phyloP scores from a whole-genome alignment of 2,888 invertebrate species.

The Amphimallon solstitiale region DNA sequence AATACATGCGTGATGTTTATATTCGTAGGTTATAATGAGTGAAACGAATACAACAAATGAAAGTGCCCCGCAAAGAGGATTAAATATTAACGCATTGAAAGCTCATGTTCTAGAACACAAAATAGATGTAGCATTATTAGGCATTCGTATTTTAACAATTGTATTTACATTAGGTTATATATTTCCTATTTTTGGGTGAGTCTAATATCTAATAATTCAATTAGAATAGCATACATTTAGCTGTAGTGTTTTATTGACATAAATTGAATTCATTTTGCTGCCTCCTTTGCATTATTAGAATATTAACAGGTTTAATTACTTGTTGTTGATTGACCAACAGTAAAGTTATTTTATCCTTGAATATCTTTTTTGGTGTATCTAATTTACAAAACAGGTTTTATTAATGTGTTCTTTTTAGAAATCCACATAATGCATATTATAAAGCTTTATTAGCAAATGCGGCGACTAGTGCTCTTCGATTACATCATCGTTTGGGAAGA shows the following conservation, averaged over 20 bases:
- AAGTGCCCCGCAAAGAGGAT: conserved; percentile 65
- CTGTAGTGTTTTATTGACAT: background rate
- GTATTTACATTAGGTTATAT: conserved; percentile 86
- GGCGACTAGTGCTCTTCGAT: conserved; percentile 91
- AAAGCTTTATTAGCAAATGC: conserved; percentile 93
- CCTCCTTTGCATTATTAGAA: background rate
- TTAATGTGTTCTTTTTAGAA: conserved; percentile 65
- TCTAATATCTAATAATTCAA: conserved; percentile 43
- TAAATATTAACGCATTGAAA: conserved; percentile 70
- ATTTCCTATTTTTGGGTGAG: conserved; percentile 89
- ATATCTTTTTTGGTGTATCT: background rate
- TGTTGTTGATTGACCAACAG: background rate
- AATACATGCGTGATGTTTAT: background rate
- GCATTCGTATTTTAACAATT: conserved; percentile 84
- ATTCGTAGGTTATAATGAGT: conserved; percentile 30
- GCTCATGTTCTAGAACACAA: conserved; percentile 83
- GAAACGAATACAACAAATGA: conserved; percentile 38
- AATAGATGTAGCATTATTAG: conserved; percentile 89
- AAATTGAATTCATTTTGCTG: conserved; percentile 4
- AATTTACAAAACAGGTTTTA: conserved; percentile 18
- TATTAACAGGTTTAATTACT: conserved; percentile 10
- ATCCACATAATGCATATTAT: conserved; percentile 84
- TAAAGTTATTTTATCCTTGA: conserved; percentile 17
- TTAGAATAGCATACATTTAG: background rate
- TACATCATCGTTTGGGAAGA: conserved; percentile 92